Conservation (phyloP, 2,888 invertebrate species). For the Glaucopsyche alexis region DNA sequence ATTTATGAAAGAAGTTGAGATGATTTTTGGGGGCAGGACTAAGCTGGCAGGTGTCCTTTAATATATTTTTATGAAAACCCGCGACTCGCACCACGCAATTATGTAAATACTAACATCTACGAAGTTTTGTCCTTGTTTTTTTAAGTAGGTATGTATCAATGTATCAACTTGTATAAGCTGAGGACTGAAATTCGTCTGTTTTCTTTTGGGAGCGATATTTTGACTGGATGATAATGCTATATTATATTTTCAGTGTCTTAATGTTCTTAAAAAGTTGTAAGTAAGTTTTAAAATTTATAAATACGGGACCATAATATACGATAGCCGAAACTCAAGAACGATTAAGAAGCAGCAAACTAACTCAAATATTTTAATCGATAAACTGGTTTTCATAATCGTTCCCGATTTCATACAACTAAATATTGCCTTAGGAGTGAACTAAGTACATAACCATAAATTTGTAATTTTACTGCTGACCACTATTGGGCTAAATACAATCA, state of each 20-base stretch:
- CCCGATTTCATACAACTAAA: not conserved
- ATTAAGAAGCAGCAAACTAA: not conserved
- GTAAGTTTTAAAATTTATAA: not conserved
- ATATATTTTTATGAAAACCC: constrained; percentile 64
- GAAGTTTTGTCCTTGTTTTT: constrained; percentile 36
- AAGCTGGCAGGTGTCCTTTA: constrained; percentile 73
- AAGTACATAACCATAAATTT: constrained; percentile 24
- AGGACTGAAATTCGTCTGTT: not conserved
- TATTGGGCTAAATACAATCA: constrained; percentile 32
- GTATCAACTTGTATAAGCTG: no score
- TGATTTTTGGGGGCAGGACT: constrained; percentile 75
- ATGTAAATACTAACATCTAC: constrained; percentile 62
- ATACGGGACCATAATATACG: no score
- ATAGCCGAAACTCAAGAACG: no score
- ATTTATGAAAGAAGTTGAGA: constrained; percentile 76
- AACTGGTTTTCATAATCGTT: not conserved
- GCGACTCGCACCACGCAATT: constrained; percentile 62
- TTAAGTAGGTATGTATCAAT: constrained; percentile 10
- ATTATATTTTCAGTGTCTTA: not conserved
- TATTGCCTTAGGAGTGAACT: constrained; percentile 13
- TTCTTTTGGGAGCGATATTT: not conserved
- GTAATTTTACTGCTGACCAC: constrained; percentile 1
- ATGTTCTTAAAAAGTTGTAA: not conserved
- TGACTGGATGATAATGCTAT: no score
- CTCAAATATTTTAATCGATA: not conserved